Base-by-base conservation (phyloP, 1,140 invertebrate genomes). In the Oryctes rhinoceros region DNA sequence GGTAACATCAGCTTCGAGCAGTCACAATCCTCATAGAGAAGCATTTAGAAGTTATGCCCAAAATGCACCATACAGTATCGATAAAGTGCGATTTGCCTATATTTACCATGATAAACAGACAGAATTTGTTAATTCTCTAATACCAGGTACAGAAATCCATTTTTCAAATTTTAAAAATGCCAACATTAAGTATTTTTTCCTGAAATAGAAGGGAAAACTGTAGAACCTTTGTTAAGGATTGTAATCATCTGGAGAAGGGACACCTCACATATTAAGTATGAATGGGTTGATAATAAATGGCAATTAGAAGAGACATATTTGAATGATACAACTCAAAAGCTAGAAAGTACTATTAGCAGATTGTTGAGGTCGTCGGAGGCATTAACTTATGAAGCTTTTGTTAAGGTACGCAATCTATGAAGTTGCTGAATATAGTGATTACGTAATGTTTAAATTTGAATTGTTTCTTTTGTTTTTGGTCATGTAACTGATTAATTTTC, bases 231-330 rank as follows among this genome's bases (percentile, higher is more conserved):
- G 39, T 87, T 94, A 67, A 91, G 94, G 59, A 92, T 96, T 67
- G 96, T 97, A 0, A 94, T 98, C 44, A 93, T 99, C 81, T 98
- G 97, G 96, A 91, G 97, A 20, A 90, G 94, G 65, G 96, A 97
- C 86, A 91, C 92, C 18, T 92, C 92, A 24, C 92, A 94, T 79
- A 89, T 98, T n/a, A 96, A 95, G 85, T 98, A 97, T 86, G 96
- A 98, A 85, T 98, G 97, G 96, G 87, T 96, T 4, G 90, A 91
- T 80, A 90, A 90, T 71, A 91, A 91, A 11, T 94, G 93, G 93
- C 85, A 89, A 79, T 87, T 89, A 75, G 91, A 91, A 75, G 88
- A 87, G 39, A 37, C 9, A 24, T 84, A 91, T 48, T 90, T 94
- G 81, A 97, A 97, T 87, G 90, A 93, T 80, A 96, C 94, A 0